Evolutionary conservation across 2,113 vertebrate genomes (phyloP).

Genomic region (Microcebus griseorufus): DNA sequence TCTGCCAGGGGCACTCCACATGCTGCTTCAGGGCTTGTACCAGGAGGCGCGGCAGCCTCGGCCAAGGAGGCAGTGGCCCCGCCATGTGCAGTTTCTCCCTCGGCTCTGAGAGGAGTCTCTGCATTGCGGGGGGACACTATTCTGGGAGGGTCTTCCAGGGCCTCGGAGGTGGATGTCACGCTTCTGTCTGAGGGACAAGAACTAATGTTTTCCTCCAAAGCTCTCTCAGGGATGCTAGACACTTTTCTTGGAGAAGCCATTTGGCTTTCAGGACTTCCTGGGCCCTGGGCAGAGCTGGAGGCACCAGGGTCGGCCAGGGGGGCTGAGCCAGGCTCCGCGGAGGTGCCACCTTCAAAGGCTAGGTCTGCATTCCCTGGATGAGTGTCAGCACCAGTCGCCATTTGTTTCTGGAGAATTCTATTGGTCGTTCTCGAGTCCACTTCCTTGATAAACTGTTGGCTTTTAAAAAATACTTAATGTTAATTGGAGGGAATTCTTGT

Average conservation of each 20-base stretch:
- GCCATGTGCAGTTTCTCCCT: fast-evolving
- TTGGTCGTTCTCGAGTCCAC: background rate
- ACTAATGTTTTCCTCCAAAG: background rate
- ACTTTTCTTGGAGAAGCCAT: background rate
- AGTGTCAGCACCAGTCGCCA: background rate
- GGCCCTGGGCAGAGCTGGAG: slow-evolving; percentile 64
- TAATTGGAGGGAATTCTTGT: background rate
- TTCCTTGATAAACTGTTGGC: slow-evolving; percentile 67
- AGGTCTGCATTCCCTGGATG: slow-evolving; percentile 66
- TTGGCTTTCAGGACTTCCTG: slow-evolving; percentile 52
- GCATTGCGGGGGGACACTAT: fast-evolving
- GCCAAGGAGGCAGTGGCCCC: fast-evolving
- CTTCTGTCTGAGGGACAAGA: background rate
- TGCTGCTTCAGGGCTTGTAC: fast-evolving
- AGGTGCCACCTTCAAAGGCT: slow-evolving; percentile 79
- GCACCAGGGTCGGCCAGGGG: slow-evolving; percentile 52
- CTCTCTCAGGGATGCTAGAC: background rate
- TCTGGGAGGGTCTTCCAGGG: background rate
- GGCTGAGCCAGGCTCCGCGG: slow-evolving; percentile 83
- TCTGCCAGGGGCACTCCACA: fast-evolving
- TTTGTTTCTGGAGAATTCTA: slow-evolving; percentile 65
- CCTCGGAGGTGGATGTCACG: background rate
- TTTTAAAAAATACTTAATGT: slow-evolving; percentile 48
- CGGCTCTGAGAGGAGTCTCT: background rate
- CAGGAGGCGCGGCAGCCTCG: fast-evolving